phyloP scores from a whole-genome alignment of 2,888 invertebrate genomes.

The Ochlodes sylvanus region DNA sequence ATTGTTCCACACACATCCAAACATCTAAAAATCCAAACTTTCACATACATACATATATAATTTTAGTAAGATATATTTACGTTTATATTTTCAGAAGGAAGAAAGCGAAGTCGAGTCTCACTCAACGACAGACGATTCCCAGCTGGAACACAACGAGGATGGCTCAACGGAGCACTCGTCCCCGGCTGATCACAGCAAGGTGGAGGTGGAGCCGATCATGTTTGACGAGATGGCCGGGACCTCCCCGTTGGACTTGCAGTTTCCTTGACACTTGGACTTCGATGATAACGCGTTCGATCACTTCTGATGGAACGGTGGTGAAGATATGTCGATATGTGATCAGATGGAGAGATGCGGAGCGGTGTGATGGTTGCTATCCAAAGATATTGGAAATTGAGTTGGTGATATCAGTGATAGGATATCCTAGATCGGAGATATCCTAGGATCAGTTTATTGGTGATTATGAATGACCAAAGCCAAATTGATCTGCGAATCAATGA shows the following conservation, averaged over 20 bases:
- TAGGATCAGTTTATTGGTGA: no score
- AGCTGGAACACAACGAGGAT: conserved; percentile 11
- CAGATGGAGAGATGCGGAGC: no score
- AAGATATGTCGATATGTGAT: conserved; percentile 19
- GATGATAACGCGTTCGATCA: conserved; percentile 38
- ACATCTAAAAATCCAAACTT: no score
- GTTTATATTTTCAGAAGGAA: conserved; percentile 53
- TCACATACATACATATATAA: no score
- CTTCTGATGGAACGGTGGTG: background rate
- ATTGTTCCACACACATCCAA: no score
- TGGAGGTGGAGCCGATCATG: conserved; percentile 23
- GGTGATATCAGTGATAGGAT: no score
- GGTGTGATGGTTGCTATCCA: no score
- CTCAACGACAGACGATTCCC: conserved; percentile 47
- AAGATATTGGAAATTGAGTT: no score
- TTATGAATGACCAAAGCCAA: no score
- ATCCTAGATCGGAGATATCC: no score
- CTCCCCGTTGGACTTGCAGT: conserved; percentile 31
- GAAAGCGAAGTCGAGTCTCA: conserved; percentile 52
- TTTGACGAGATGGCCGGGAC: conserved; percentile 15
- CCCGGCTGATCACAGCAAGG: conserved; percentile 34
- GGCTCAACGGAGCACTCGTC: conserved; percentile 32
- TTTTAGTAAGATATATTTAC: background rate
- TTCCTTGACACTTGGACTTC: conserved; percentile 49
- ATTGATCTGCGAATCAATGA: no score